Percentiles rank a stretch among this genome's conserved stretches.
Conservation (phyloP, 2,113 vertebrate genomes). For the Plotosus lineatus region DNA sequence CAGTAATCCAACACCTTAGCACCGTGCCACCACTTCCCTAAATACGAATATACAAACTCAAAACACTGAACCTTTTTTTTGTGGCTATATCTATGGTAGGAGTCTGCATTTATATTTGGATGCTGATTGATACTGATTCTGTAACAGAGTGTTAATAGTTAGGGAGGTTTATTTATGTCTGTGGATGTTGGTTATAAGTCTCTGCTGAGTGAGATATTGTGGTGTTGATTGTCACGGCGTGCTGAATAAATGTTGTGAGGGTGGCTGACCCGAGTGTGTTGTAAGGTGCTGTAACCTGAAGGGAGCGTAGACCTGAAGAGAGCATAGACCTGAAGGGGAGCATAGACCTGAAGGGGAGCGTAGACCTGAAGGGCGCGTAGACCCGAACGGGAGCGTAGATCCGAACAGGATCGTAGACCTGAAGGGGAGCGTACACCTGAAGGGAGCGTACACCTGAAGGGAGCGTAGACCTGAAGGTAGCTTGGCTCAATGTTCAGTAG, state of each 20-base stretch:
- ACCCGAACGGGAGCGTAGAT: background rate
- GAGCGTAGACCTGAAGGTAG: background rate
- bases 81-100: background rate
- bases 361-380: background rate
- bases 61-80: background rate
- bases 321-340: background rate
- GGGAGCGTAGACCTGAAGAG: background rate
- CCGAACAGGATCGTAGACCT: too few relatives aligned
- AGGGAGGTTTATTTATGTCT: background rate
- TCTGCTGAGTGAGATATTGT: background rate
- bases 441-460: background rate
- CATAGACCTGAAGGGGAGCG: too few relatives aligned
- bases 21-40: too few relatives aligned
- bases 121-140: background rate
- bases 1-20: too few relatives aligned
- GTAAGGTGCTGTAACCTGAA: background rate
- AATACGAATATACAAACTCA: too few relatives aligned
- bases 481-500: background rate
- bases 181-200: background rate
- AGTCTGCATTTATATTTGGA: background rate
- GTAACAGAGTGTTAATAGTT: background rate
- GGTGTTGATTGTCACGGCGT: background rate
- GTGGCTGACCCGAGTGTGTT: background rate
- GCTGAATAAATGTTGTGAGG: background rate
- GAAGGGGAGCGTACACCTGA: background rate